Percentiles rank a stretch among this genome's conserved stretches.
These are phyloP conservation scores for Plumapathes pennacea DNA, from an alignment of 92 coral and sea anemone species.

Conservation along the genomic window DNA sequence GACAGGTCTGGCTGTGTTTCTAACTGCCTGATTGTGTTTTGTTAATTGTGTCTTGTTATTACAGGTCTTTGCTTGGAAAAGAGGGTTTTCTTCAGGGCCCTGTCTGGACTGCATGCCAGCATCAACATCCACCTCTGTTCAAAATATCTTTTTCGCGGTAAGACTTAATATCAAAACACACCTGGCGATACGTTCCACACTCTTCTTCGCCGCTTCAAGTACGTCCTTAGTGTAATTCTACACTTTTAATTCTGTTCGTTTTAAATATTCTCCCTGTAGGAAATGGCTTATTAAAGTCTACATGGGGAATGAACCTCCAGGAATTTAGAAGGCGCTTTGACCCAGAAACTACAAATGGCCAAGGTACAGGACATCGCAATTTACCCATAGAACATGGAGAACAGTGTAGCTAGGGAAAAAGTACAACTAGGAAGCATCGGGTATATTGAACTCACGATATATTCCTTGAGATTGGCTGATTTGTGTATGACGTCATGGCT, in stretches of 20 bases:
- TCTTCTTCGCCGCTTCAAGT: too few relatives aligned
- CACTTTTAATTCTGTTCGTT: too few relatives aligned
- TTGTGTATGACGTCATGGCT: too few relatives aligned
- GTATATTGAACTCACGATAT: too few relatives aligned
- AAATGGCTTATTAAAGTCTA: constrained; percentile 75
- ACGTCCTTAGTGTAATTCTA: too few relatives aligned
- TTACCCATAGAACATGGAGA: too few relatives aligned
- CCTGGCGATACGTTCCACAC: too few relatives aligned
- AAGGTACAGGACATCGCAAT: too few relatives aligned
- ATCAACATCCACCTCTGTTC: constrained; percentile 95
- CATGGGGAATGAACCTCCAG: constrained; percentile 85
- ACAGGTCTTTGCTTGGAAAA: constrained; percentile 93
- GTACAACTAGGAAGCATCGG: too few relatives aligned
- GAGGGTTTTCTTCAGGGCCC: constrained; percentile 89
- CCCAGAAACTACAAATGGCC: constrained; percentile 74
- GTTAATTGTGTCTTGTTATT: neutral
- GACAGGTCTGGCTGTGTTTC: neutral
- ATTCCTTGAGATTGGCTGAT: too few relatives aligned
- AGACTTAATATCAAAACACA: too few relatives aligned
- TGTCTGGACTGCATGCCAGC: constrained; percentile 97
- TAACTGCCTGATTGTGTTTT: neutral
- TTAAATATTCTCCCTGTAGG: constrained; percentile 17
- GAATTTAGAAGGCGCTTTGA: constrained; percentile 87
- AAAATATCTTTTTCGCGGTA: constrained; percentile 76
- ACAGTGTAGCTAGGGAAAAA: too few relatives aligned